phyloP scores from a whole-genome alignment of 2,888 invertebrate species.

The Drosophila flavopinicola region DNA sequence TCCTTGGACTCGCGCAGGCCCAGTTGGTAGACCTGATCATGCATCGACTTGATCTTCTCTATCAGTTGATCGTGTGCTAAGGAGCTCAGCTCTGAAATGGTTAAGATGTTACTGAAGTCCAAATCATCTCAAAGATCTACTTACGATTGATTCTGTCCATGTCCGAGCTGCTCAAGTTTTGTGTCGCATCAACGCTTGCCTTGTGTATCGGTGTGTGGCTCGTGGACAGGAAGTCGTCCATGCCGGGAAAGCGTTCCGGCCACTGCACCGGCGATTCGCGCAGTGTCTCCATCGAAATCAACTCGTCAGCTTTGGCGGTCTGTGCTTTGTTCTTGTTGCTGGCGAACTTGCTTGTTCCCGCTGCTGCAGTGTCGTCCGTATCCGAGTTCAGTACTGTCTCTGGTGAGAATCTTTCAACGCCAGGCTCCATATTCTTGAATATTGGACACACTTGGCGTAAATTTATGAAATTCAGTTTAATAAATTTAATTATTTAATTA shows the following conservation, averaged over 20 bases:
- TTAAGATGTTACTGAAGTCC: too few relatives aligned
- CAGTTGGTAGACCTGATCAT: constrained; percentile 96
- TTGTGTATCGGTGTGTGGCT: constrained; percentile 86
- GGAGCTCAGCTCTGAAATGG: constrained; percentile 87
- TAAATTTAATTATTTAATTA: constrained; percentile 23
- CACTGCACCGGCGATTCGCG: constrained; percentile 97
- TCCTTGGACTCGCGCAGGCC: constrained; percentile 98
- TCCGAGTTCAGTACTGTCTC: constrained; percentile 59
- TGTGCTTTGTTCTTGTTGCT: constrained; percentile 11
- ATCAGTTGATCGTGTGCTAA: constrained; percentile 93
- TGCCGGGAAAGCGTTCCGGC: constrained; percentile 98
- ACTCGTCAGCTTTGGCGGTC: constrained; percentile 86
- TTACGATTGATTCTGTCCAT: constrained; percentile 91
- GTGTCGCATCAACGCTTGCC: constrained; percentile 88
- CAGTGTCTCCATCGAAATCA: constrained; percentile 95
- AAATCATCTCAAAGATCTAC: too few relatives aligned
- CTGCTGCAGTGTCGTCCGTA: constrained; percentile 12
- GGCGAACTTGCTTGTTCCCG: background rate
- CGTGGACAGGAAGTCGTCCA: constrained; percentile 92
- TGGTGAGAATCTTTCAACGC: constrained; percentile 44
- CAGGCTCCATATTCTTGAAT: constrained; percentile 46
- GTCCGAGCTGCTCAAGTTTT: constrained; percentile 90
- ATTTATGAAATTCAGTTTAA: constrained; percentile 13
- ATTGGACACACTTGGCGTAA: background rate
- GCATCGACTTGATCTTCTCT: constrained; percentile 96